Evolutionary conservation across 2,888 invertebrate genomes (phyloP), one percentile per base, ranked within the genome.

Genomic region (Autographa gamma): DNA sequence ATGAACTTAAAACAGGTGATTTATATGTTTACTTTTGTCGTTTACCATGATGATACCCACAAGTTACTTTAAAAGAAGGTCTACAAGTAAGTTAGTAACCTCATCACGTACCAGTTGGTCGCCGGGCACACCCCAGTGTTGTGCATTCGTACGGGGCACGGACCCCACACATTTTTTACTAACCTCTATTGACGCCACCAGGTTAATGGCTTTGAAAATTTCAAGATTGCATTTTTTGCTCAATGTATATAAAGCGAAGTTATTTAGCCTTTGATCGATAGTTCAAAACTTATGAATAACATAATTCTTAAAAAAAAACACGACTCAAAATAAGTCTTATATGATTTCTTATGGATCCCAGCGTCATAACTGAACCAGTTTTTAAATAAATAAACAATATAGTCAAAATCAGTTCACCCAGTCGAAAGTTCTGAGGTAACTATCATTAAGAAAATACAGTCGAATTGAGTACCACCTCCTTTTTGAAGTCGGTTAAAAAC

Each of bases 161-260:
- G 77, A 81, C 76, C 83, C 83, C 81, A 79, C 85, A 83, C 76
- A 86, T 88, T 89, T 88, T 89, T 89, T 83, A 85, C 78, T 69
- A 64, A 71, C 60, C 73, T 78, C 77, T 76, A 76, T 48, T 48
- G 66, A 76, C 79, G 77, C 76, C 75, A 81, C 74, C 80, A 69
- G 86, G 86, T 81, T 91, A 91, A 92, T 90, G 90, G 88, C 86
- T 88, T 84, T 75, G 90, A 91, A 92, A 90, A 90, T 89, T 89
- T 82, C 80, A 78, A 84, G 82, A 86, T 86, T 84, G 81, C 85
- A 77, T 85, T 87, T 86, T 87, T 80, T 81, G 66, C 77, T 82
- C 76, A 25, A 4, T 56, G 81, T 83, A 82, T 82, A 69, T 80
- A 83, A 73, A 66, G 80, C 77, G 69, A 77, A 80, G 78, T 78